phyloP scores from a whole-genome alignment of 2,797 vertebrate genomes.

The Halcyon smyrnensis region DNA sequence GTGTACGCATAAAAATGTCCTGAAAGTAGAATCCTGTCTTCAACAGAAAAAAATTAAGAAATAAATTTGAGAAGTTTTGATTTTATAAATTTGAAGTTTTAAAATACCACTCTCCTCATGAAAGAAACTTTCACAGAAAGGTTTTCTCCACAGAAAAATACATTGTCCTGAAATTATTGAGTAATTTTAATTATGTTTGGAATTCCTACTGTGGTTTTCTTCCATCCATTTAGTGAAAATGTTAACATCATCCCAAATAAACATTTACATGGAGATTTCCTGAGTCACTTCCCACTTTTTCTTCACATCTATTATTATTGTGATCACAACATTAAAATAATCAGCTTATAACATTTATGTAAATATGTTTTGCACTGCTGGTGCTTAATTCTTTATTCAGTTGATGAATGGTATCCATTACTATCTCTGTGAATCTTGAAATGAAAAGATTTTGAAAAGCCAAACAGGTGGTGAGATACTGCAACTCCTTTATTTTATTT shows the following conservation, averaged over 20 bases:
- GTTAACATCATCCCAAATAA: background rate
- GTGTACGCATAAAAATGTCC: background rate
- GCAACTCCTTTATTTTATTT: background rate
- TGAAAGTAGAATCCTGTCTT: background rate
- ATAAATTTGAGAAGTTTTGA: background rate
- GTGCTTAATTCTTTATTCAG: slow-evolving; percentile 17
- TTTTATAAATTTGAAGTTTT: background rate
- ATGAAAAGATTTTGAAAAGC: slow-evolving; percentile 3
- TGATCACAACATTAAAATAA: slow-evolving; percentile 2
- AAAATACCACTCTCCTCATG: background rate
- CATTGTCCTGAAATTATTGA: background rate
- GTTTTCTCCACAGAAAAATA: background rate
- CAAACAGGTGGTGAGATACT: background rate
- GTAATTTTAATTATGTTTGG: background rate
- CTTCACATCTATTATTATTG: background rate
- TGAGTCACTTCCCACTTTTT: background rate
- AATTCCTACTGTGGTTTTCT: background rate
- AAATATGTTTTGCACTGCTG: background rate
- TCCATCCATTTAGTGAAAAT: background rate
- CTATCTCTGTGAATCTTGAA: background rate
- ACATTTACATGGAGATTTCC: background rate
- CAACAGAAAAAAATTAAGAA: background rate
- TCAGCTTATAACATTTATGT: background rate
- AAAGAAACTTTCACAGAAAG: background rate
- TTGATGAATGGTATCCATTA: slow-evolving; percentile 10